Base-by-base conservation (phyloP, 2,797 vertebrate genomes). In the Crocodylus rhombifer region DNA sequence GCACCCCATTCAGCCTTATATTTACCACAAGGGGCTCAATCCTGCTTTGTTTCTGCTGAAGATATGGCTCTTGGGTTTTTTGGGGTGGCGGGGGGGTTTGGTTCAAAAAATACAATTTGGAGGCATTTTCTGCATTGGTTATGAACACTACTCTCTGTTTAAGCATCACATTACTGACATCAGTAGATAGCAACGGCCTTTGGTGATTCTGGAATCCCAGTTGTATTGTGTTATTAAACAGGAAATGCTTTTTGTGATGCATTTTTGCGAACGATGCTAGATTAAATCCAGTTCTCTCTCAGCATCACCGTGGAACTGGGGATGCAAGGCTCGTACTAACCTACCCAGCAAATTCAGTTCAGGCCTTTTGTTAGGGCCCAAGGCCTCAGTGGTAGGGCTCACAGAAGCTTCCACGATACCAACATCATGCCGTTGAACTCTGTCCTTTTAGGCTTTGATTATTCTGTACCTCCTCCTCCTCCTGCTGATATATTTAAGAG, bases 401-500 rank as follows among this genome's bases (percentile, higher is more conserved):
- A 9, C 9, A 1, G 16, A 7, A 26, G 21, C 15, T 6, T 58
- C 82, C 5, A n/a, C 3, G 23, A 57, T n/a, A 62, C 57, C 78
- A 3, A 17, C 2, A 0, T 42, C 14, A 1, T n/a, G 65, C 18
- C 61, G 33, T 61, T 5, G 12, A 2, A 0, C 58, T 4, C 14
- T 0, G 4, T 12, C n/a, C 6, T 11, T 28, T 21, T 0, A 5
- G 57, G 26, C 9, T 30, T 1, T 0, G 0, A 33, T 21, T 36
- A 3, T 7, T 28, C 10, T 11, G 1, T 0, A 26, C 28, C 73
- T 60, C 20, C 61, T 0, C 57, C 7, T 28, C 5, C 57, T 0
- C 21, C 30, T 58, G 0, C 36, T 3, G 80, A 4, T 61, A 3
- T 11, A 73, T 23, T 5, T 15, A 15, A 14, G 25, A 28, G 60